Base-by-base conservation (phyloP, 2,888 invertebrate species). In the Sphaerophoria taeniata region DNA sequence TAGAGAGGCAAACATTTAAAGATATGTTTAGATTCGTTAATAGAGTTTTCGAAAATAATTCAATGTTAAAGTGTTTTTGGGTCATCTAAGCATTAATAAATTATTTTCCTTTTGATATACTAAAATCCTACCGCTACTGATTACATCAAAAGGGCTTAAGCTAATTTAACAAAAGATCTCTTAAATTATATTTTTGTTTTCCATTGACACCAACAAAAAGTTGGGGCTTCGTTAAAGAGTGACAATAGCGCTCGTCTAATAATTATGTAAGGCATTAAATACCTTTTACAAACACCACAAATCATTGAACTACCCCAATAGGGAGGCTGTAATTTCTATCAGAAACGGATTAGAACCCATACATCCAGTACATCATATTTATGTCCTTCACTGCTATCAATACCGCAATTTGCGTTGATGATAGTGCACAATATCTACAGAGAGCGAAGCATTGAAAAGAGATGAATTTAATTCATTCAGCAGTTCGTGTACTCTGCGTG, bases 391-490 rank as follows among this genome's bases (percentile, higher is more conserved):
- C 1, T 39, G 39, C 24, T 43, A 43, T 43, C 60, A 60, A 60
- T 60, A 60, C 60, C 60, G 16, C 60, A 60, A 60, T 43, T 43
- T 43, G 43, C n/a, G 24, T 24, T 24, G 24, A 43, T 60, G 43
- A 60, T 60, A 60, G 39, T 60, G 39, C 60, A 60, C 60, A 43
- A 60, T 60, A 24, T 24, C 24, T 24, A 24, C 24, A 24, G 24
- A 24, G 24, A 24, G 24, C 24, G 39, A 60, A 12, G 24, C 39
- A 60, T 58, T 60, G 60, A 24, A 60, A 24, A 60, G 60, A 60
- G 60, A 12, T 60, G 39, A 60, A 60, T 36, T 60, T 60, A 60
- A 60, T 60, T 60, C 60, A 39, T 60, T 60, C 43, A 60, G 16
- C 39, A 12, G 12, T 60, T 43, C 43, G 60, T 39, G 39, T 60